A percentile compares a stretch with the other conserved stretches of the same genome.
phyloP scores from a whole-genome alignment of 1,140 invertebrate species.

The Drosophila micromelanica region DNA sequence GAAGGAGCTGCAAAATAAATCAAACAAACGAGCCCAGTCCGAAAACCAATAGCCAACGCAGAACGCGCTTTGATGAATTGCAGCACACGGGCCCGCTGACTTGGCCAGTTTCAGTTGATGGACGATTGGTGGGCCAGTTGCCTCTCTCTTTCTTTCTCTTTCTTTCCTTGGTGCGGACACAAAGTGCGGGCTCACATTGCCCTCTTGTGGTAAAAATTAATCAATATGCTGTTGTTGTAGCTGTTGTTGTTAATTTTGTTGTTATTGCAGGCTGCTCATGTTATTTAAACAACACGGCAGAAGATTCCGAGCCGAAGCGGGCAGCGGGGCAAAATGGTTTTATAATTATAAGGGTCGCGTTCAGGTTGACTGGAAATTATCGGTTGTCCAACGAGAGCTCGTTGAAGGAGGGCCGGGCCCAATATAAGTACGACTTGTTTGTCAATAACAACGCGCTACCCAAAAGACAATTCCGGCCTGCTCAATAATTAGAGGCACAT shows the following conservation, averaged over 20 bases:
- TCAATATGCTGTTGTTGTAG: slow-evolving; percentile 60
- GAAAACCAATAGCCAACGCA: slow-evolving; percentile 17
- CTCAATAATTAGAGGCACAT: slow-evolving; percentile 25
- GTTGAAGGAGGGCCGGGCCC: slow-evolving; percentile 35
- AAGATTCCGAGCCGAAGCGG: not conserved
- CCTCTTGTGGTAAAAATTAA: slow-evolving; percentile 58
- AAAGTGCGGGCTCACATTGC: slow-evolving; percentile 35
- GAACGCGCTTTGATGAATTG: slow-evolving; percentile 67
- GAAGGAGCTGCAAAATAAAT: slow-evolving; percentile 76
- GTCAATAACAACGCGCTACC: slow-evolving; percentile 42
- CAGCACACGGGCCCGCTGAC: slow-evolving; percentile 62
- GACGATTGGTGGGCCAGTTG: slow-evolving; percentile 22
- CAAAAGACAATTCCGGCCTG: slow-evolving; percentile 38
- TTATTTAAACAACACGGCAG: slow-evolving; percentile 59
- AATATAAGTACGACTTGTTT: slow-evolving; percentile 56
- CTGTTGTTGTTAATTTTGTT: slow-evolving; percentile 50
- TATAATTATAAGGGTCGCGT: slow-evolving; percentile 76
- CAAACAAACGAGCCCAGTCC: slow-evolving; percentile 56
- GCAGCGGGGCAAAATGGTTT: slow-evolving; percentile 51
- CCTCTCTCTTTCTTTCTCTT: not conserved
- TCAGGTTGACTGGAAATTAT: slow-evolving; percentile 71
- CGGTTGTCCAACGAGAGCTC: slow-evolving; percentile 53
- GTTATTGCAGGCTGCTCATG: slow-evolving; percentile 29
- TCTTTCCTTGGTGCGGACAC: not conserved
- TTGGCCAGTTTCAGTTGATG: slow-evolving; percentile 47